Evolutionary conservation across 1,140 invertebrate species (phyloP).

Genomic region (Brachionus plicatilis): DNA sequence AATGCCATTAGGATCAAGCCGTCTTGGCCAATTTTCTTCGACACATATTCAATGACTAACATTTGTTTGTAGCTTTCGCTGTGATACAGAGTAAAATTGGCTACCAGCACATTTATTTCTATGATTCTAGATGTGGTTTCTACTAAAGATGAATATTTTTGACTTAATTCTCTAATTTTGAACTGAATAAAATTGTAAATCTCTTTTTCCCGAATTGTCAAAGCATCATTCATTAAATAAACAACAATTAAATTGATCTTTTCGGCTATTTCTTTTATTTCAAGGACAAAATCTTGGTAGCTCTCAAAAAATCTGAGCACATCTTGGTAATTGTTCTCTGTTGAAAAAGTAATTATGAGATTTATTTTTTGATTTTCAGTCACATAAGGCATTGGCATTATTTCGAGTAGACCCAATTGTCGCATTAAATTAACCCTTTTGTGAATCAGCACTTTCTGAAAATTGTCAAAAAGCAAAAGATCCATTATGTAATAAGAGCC

Average conservation of each 20-base stretch:
- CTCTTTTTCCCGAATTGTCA: slow-evolving; percentile 51
- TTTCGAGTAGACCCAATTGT: slow-evolving; percentile 73
- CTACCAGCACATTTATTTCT: slow-evolving; percentile 62
- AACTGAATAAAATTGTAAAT: slow-evolving; percentile 48
- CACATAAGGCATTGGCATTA: slow-evolving; percentile 79
- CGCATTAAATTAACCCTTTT: slow-evolving; percentile 58
- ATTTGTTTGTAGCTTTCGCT: slow-evolving; percentile 57
- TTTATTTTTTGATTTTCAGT: slow-evolving; percentile 77
- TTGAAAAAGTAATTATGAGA: slow-evolving; percentile 62
- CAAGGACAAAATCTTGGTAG: slow-evolving; percentile 15
- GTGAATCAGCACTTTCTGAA: slow-evolving; percentile 43
- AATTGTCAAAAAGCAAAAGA: slow-evolving; percentile 58
- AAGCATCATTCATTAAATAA: slow-evolving; percentile 4
- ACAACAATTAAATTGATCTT: slow-evolving; percentile 22
- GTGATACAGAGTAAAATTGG: slow-evolving; percentile 62
- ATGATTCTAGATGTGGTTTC: slow-evolving; percentile 65
- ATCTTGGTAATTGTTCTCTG: neutral
- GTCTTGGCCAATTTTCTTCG: slow-evolving; percentile 62
- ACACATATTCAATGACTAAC: slow-evolving; percentile 65
- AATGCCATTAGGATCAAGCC: slow-evolving; percentile 48
- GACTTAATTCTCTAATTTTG: slow-evolving; percentile 20
- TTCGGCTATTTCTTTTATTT: slow-evolving; percentile 36
- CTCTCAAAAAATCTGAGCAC: slow-evolving; percentile 22
- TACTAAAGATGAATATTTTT: slow-evolving; percentile 43
- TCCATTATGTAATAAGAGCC: slow-evolving; percentile 83